phyloP scores from a whole-genome alignment of 2,797 vertebrate genomes.

The Pangasius djambal region DNA sequence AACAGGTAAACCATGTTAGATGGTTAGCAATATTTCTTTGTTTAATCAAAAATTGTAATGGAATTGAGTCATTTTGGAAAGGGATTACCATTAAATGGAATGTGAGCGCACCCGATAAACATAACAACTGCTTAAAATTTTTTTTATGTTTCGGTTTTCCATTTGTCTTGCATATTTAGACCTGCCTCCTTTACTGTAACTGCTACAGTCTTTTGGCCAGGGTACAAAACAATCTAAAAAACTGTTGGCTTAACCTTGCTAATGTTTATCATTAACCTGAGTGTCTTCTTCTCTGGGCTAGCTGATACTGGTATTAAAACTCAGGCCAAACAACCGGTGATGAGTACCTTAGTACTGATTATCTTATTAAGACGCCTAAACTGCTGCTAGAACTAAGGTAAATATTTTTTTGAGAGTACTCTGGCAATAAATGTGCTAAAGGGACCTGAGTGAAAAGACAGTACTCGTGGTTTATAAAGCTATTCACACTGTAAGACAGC shows the following conservation, averaged over 20 bases:
- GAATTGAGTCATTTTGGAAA: background rate
- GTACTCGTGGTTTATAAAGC: background rate
- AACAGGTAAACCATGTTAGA: background rate
- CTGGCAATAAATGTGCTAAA: background rate
- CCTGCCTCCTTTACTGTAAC: conserved; percentile 24
- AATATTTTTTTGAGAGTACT: background rate
- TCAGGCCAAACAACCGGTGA: background rate
- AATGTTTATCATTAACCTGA: conserved; percentile 36
- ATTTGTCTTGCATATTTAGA: background rate
- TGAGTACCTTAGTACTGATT: background rate
- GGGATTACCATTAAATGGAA: background rate
- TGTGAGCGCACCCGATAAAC: background rate
- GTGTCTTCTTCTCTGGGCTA: conserved; percentile 14
- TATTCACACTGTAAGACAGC: background rate
- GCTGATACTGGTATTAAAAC: conserved; percentile 6
- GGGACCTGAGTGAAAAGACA: background rate
- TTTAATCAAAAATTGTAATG: background rate
- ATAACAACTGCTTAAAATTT: background rate
- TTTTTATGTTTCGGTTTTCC: background rate
- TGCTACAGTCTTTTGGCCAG: conserved; percentile 19
- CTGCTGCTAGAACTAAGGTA: background rate
- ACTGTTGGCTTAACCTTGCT: conserved; percentile 42
- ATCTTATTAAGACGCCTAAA: background rate
- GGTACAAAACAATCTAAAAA: background rate
- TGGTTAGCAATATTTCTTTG: background rate